These are phyloP conservation scores for Drosophila ananassae DNA, from an alignment of 1,140 invertebrate species.

Conservation along the genomic window DNA sequence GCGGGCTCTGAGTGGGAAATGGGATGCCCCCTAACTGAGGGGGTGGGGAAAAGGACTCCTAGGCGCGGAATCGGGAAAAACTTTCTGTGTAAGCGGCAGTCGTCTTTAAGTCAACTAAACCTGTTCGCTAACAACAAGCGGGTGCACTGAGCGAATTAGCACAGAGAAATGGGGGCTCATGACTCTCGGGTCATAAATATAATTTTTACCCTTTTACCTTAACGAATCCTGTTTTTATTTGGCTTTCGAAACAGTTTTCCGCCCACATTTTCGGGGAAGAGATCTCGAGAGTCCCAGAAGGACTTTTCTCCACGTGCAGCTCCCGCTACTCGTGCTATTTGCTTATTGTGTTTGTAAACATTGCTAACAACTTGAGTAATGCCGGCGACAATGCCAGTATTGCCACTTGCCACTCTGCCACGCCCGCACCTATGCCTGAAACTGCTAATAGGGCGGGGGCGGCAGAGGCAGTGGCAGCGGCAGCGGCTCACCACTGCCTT, in stretches of 20 bases:
- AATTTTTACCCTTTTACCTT: background rate
- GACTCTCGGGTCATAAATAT: background rate
- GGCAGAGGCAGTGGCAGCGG: conserved; percentile 5
- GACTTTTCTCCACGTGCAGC: background rate
- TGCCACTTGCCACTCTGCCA: conserved; percentile 43
- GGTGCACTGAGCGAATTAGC: background rate
- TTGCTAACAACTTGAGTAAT: conserved; percentile 82
- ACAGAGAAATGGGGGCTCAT: background rate
- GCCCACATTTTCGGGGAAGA: background rate
- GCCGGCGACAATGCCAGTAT: conserved; percentile 72
- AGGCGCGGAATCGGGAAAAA: conserved; percentile 34
- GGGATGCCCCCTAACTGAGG: no score
- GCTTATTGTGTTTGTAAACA: conserved; percentile 82
- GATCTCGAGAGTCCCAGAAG: background rate
- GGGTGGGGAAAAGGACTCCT: conserved; percentile 15
- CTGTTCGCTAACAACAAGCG: conserved; percentile 40
- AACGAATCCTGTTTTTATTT: background rate
- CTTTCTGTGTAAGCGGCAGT: conserved; percentile 65
- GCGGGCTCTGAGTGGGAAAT: background rate
- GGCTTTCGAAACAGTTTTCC: background rate
- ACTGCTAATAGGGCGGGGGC: conserved; percentile 59
- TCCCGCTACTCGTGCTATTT: conserved; percentile 38
- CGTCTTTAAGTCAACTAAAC: conserved; percentile 68
- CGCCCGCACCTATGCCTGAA: conserved; percentile 30
- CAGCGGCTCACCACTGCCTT: conserved; percentile 24